Percentiles rank a stretch among this genome's conserved stretches.
phyloP scores from a whole-genome alignment of 2,797 vertebrate species.

The Coluber constrictor region DNA sequence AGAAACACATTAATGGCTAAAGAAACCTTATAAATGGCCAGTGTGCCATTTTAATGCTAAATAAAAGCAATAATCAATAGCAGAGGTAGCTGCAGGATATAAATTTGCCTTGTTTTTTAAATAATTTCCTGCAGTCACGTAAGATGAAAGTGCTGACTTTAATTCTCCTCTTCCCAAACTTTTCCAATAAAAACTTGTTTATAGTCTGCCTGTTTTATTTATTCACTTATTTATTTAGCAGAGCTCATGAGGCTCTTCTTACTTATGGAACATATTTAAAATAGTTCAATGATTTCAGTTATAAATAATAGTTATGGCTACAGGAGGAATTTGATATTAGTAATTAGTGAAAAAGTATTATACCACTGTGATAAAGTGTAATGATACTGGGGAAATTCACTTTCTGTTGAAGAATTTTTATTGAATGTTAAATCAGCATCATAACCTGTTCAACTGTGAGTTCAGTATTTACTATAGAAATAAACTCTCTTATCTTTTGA shows the following conservation, averaged over 20 bases:
- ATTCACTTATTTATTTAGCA: background rate
- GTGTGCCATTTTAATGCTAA: constrained; percentile 43
- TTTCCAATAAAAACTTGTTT: constrained; percentile 33
- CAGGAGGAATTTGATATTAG: background rate
- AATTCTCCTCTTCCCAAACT: constrained; percentile 17
- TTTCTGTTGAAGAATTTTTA: background rate
- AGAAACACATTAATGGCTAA: constrained; percentile 44
- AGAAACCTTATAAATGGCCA: constrained; percentile 49
- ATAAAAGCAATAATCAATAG: constrained; percentile 50
- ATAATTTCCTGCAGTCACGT: constrained; percentile 20
- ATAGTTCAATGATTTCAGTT: background rate
- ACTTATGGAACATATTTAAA: constrained; percentile 11
- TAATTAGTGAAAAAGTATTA: background rate
- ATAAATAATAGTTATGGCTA: background rate
- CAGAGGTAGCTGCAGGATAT: constrained; percentile 15
- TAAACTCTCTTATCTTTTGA: background rate
- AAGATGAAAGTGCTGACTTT: constrained; percentile 30
- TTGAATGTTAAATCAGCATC: background rate
- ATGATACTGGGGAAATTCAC: background rate
- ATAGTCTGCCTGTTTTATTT: background rate
- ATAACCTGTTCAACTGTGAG: background rate
- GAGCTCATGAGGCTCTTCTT: background rate
- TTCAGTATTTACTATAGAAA: background rate
- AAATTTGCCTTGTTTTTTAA: constrained; percentile 40
- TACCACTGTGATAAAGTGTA: background rate